Evolutionary conservation across 92 coral and sea anemone genomes (phyloP).

Genomic region (Nematostella vectensis): DNA sequence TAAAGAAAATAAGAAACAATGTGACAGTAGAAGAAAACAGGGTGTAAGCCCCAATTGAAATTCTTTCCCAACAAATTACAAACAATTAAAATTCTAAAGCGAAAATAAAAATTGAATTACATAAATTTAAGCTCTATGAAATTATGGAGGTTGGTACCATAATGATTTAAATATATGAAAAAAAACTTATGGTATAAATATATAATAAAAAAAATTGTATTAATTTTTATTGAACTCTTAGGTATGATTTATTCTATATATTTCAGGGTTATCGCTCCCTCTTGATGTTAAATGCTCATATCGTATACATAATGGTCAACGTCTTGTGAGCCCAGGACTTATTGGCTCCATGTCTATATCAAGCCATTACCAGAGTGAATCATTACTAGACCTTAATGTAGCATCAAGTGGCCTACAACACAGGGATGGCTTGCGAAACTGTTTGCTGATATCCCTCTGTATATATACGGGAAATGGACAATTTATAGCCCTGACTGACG

Average conservation of each 20-base stretch:
- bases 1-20: too few relatives aligned
- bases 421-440: slow-evolving; percentile 67
- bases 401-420: slow-evolving; percentile 65
- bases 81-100: too few relatives aligned
- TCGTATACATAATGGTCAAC: slow-evolving; percentile 90
- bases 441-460: slow-evolving; percentile 81
- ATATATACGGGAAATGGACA: slow-evolving; percentile 88
- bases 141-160: too few relatives aligned
- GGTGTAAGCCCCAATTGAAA: too few relatives aligned
- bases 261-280: slow-evolving; percentile 66
- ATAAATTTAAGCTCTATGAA: too few relatives aligned
- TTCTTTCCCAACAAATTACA: too few relatives aligned
- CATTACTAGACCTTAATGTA: slow-evolving; percentile 59
- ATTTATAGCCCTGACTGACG: slow-evolving; percentile 77
- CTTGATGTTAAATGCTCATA: slow-evolving; percentile 81
- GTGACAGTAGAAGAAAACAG: too few relatives aligned
- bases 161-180: too few relatives aligned
- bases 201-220: too few relatives aligned
- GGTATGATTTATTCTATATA: background rate
- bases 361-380: slow-evolving; percentile 88
- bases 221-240: too few relatives aligned
- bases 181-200: too few relatives aligned
- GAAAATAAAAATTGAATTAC: too few relatives aligned
- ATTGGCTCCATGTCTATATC: slow-evolving; percentile 89
- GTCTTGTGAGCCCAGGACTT: slow-evolving; percentile 79